Conservation (phyloP, 1,140 invertebrate genomes). For the Neodiprion lecontei region DNA sequence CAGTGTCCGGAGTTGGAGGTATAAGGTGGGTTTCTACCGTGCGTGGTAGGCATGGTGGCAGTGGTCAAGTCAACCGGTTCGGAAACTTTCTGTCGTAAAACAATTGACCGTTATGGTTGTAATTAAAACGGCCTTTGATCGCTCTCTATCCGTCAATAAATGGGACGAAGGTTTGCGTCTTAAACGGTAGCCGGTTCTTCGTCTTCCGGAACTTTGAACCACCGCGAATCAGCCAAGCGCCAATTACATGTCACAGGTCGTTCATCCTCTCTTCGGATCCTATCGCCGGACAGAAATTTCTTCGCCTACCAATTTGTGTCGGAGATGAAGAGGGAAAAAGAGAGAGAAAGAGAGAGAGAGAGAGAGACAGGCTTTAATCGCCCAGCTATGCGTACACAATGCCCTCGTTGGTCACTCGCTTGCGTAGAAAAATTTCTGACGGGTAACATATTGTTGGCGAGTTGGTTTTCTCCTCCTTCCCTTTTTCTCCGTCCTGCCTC, state of each 20-base stretch:
- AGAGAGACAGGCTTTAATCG: constrained; percentile 22
- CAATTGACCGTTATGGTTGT: constrained; percentile 25
- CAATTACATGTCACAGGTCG: background rate
- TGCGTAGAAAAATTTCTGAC: constrained; percentile 6
- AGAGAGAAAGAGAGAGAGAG: too few species aligned
- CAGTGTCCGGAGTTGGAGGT: constrained; percentile 39
- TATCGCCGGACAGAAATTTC: constrained; percentile 1
- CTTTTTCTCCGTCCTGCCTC: constrained; percentile 12
- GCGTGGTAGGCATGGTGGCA: too few species aligned
- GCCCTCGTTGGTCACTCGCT: constrained; percentile 30
- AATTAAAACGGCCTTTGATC: constrained; percentile 31
- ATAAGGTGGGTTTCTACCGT: too few species aligned
- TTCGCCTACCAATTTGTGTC: constrained; percentile 1
- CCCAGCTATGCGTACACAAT: constrained; percentile 31
- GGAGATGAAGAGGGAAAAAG: too few species aligned
- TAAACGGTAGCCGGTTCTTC: constrained; percentile 31
- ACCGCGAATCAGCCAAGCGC: background rate
- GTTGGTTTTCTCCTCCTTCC: constrained; percentile 22
- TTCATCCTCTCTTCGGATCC: background rate
- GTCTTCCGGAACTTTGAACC: constrained; percentile 15
- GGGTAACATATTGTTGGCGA: constrained; percentile 12
- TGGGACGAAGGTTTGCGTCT: constrained; percentile 37
- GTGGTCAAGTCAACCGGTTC: constrained; percentile 25
- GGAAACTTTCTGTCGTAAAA: constrained; percentile 12
- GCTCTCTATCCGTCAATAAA: constrained; percentile 28